phyloP scores from a whole-genome alignment of 2,888 invertebrate genomes.

The Acanthococcus lagerstroemiae region DNA sequence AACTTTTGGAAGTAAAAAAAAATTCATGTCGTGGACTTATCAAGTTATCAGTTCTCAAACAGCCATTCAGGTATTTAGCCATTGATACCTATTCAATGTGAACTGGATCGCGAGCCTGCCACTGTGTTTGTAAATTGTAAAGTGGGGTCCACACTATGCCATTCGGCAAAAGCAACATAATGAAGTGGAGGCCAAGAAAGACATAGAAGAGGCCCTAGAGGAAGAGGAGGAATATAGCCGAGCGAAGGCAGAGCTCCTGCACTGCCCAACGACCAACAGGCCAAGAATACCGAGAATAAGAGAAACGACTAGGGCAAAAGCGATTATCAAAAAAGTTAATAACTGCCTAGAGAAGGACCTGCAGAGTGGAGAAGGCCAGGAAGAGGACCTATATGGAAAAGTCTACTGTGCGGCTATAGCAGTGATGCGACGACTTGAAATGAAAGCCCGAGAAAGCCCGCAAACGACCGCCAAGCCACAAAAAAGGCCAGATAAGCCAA shows the following conservation, averaged over 20 bases:
- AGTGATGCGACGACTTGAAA: not conserved
- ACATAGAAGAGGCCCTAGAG: no score
- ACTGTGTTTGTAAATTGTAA: no score
- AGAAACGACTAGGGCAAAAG: not conserved
- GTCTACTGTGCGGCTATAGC: not conserved
- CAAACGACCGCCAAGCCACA: not conserved
- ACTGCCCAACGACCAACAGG: not conserved
- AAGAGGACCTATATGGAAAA: not conserved
- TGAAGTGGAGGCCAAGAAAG: not conserved
- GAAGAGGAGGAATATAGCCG: not conserved
- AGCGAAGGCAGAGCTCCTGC: not conserved
- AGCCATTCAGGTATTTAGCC: no score
- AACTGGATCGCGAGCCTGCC: no score
- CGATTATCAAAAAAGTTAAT: not conserved
- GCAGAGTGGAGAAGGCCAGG: not conserved
- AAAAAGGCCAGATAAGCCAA: not conserved
- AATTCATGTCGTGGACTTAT: no score
- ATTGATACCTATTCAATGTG: no score
- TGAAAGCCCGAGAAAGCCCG: not conserved
- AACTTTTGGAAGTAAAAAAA: no score
- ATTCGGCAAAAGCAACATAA: no score
- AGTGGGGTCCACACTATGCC: no score
- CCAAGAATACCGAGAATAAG: not conserved
- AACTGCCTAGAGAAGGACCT: not conserved
- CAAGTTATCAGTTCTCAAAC: no score